Conservation (phyloP, 1,140 invertebrate species). For the Dreissena rostriformis region DNA sequence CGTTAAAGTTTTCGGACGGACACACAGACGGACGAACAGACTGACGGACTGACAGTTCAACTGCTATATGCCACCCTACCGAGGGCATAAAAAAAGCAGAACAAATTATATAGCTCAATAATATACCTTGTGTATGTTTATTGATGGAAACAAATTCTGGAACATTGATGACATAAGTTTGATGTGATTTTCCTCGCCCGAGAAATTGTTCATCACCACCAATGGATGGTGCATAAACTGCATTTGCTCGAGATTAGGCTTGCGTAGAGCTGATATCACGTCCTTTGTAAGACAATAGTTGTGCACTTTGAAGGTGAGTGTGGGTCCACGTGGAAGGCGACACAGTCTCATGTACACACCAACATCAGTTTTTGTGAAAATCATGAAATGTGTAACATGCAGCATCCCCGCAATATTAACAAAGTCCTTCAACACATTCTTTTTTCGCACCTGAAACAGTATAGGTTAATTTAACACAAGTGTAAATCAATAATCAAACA, state of each 20-base stretch:
- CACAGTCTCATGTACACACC: constrained; percentile 92
- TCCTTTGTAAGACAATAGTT: constrained; percentile 93
- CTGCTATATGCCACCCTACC: too few species aligned
- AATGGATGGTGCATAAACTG: constrained; percentile 94
- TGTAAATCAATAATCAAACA: too few species aligned
- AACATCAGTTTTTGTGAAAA: constrained; percentile 92
- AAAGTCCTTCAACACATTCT: constrained; percentile 96
- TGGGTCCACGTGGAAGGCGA: constrained; percentile 88
- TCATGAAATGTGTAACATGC: constrained; percentile 94
- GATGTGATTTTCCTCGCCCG: constrained; percentile 88
- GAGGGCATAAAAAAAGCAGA: not conserved
- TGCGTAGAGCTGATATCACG: constrained; percentile 91
- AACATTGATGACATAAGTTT: constrained; percentile 97
- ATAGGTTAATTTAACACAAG: not conserved
- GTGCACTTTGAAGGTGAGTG: constrained; percentile 90
- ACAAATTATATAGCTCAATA: not conserved
- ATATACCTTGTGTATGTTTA: constrained; percentile 92
- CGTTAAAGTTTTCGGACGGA: too few species aligned
- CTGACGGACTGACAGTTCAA: too few species aligned
- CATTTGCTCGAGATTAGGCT: constrained; percentile 86
- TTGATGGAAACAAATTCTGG: constrained; percentile 99
- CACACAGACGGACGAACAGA: not conserved
- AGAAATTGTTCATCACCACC: constrained; percentile 97
- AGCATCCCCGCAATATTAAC: constrained; percentile 92
- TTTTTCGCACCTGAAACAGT: constrained; percentile 89